Evolutionary conservation across 2,888 invertebrate genomes (phyloP).

Genomic region (Antheraea assamensis): DNA sequence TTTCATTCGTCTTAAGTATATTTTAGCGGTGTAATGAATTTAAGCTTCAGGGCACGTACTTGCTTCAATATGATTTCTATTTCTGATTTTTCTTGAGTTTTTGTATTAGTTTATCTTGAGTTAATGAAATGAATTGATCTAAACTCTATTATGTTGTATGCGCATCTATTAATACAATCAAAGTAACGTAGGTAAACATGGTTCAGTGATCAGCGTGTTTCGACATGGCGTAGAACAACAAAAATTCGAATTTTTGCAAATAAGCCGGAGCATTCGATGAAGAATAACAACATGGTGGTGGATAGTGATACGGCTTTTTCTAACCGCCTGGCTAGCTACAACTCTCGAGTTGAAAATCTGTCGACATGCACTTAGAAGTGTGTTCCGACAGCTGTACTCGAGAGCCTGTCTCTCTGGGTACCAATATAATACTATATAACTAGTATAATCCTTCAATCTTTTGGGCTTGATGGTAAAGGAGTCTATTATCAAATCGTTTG

Average conservation of each 20-base stretch:
- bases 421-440: too few species aligned
- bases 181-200: neutral
- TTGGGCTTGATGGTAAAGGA: too few species aligned
- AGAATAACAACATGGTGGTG: too few species aligned
- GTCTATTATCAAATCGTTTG: too few species aligned
- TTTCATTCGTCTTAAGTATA: neutral
- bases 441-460: too few species aligned
- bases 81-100: neutral
- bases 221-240: too few species aligned
- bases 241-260: too few species aligned
- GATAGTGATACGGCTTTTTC: neutral
- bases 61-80: neutral
- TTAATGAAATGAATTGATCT: neutral
- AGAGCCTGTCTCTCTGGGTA: too few species aligned
- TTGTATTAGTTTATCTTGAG: neutral
- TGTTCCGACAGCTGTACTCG: too few species aligned
- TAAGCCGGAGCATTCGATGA: too few species aligned
- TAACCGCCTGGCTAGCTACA: neutral
- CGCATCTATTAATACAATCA: neutral
- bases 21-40: neutral
- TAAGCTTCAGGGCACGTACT: neutral
- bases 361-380: too few species aligned
- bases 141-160: neutral
- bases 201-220: neutral
- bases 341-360: neutral